Conservation (phyloP, 2,888 invertebrate species). For the Bruchidius siliquastri region DNA sequence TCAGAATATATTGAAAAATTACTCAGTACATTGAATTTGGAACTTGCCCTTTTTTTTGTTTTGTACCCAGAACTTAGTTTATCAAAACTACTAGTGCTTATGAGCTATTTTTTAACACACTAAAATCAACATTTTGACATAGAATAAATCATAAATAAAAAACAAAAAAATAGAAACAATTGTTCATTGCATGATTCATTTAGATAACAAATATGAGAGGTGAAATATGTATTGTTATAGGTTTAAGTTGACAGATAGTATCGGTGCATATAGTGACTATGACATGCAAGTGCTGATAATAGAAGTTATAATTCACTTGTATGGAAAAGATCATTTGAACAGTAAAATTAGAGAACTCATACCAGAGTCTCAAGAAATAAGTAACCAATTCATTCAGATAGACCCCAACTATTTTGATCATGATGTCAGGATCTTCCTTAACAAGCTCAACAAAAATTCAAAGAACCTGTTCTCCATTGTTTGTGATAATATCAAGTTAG, state of each 20-base stretch:
- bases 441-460: constrained; percentile 11
- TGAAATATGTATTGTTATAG: constrained; percentile 5
- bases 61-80: too few species aligned
- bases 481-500: constrained; percentile 12
- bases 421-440: constrained; percentile 16
- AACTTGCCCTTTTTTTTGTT: too few species aligned
- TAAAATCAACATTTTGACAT: too few species aligned
- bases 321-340: constrained; percentile 9
- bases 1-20: too few species aligned
- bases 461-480: constrained; percentile 16
- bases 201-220: background rate
- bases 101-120: too few species aligned
- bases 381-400: constrained; percentile 11
- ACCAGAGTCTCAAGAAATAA: constrained; percentile 16
- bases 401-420: constrained; percentile 11
- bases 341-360: constrained; percentile 11
- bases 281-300: constrained; percentile 18
- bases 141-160: too few species aligned
- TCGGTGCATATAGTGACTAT: constrained; percentile 17
- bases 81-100: too few species aligned
- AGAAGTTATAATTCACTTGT: constrained; percentile 15
- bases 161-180: too few species aligned
- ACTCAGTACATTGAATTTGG: too few species aligned
- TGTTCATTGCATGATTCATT: background rate
- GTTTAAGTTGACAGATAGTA: constrained; percentile 15